phyloP scores from a whole-genome alignment of 2,113 vertebrate species.

The Gadus macrocephalus region DNA sequence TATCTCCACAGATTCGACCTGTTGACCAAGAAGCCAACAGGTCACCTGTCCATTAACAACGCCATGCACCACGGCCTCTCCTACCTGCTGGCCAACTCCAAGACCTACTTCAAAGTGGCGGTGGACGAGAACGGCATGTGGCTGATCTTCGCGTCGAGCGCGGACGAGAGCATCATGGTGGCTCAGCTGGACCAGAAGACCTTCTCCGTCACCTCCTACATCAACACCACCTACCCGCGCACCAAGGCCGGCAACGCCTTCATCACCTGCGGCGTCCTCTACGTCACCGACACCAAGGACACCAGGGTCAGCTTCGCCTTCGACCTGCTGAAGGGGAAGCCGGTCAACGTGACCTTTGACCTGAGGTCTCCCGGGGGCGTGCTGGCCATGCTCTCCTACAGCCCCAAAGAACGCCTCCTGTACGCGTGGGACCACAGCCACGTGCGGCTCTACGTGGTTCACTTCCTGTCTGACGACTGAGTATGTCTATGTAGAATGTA shows the following conservation, averaged over 20 bases:
- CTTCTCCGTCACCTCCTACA: conserved; percentile 73
- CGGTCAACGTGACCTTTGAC: conserved; percentile 81
- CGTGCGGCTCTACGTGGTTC: conserved; percentile 80
- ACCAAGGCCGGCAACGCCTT: conserved; percentile 92
- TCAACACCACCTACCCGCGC: conserved; percentile 89
- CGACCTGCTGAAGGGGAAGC: conserved; percentile 81
- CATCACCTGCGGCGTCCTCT: conserved; percentile 84
- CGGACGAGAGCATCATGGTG: conserved; percentile 83
- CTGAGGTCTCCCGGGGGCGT: conserved; percentile 79
- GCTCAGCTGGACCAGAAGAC: conserved; percentile 82
- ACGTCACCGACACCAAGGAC: conserved; percentile 90
- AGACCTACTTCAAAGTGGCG: conserved; percentile 94
- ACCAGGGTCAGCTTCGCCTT: conserved; percentile 83
- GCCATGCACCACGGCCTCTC: conserved; percentile 81
- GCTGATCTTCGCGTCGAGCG: conserved; percentile 87
- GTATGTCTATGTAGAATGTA: not conserved
- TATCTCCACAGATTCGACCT: conserved; percentile 78
- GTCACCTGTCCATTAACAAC: conserved; percentile 71
- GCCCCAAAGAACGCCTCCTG: conserved; percentile 77
- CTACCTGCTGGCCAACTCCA: conserved; percentile 90
- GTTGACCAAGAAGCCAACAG: conserved; percentile 56
- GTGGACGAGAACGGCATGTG: conserved; percentile 88
- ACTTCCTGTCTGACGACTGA: conserved; percentile 70
- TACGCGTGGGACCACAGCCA: conserved; percentile 88
- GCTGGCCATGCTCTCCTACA: conserved; percentile 92